Percentiles rank a stretch among this genome's conserved stretches.
phyloP scores from a whole-genome alignment of 1,140 invertebrate species.

The Paralvinella palmiformis region DNA sequence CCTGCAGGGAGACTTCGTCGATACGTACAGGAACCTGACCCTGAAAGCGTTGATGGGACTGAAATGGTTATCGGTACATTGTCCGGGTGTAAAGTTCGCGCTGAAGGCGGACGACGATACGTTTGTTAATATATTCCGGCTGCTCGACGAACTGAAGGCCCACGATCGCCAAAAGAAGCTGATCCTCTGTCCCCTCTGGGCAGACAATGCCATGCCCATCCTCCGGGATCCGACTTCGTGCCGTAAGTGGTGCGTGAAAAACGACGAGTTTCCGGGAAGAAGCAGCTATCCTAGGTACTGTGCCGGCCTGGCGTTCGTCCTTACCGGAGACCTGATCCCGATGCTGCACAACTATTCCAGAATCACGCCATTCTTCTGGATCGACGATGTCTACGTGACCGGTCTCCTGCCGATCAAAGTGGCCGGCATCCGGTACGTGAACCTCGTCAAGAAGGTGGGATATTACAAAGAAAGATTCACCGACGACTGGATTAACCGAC shows the following conservation, averaged over 20 bases:
- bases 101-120: conserved; percentile 88
- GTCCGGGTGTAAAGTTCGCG: conserved; percentile 61
- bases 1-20: conserved; percentile 39
- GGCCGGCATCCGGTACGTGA: conserved; percentile 6
- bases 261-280: conserved; percentile 22
- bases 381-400: conserved; percentile 55
- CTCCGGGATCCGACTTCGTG: conserved; percentile 20
- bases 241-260: conserved; percentile 27
- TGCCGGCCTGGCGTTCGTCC: conserved; percentile 27
- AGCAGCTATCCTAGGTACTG: conserved; percentile 29
- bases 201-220: conserved; percentile 29
- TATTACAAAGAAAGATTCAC: too few species aligned
- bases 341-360: conserved; percentile 37
- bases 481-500: too few species aligned
- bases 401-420: conserved; percentile 42
- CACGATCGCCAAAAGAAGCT: not conserved
- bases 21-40: conserved; percentile 42
- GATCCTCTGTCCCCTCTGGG: conserved; percentile 18
- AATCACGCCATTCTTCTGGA: conserved; percentile 51
- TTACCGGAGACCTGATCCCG: conserved; percentile 23
- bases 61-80: conserved; percentile 65
- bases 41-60: conserved; percentile 72
- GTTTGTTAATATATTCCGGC: conserved; percentile 65
- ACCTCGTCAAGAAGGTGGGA: not conserved
- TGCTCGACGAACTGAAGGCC: not conserved